Conservation (phyloP, 2,113 vertebrate genomes). For the Pithys albifrons region DNA sequence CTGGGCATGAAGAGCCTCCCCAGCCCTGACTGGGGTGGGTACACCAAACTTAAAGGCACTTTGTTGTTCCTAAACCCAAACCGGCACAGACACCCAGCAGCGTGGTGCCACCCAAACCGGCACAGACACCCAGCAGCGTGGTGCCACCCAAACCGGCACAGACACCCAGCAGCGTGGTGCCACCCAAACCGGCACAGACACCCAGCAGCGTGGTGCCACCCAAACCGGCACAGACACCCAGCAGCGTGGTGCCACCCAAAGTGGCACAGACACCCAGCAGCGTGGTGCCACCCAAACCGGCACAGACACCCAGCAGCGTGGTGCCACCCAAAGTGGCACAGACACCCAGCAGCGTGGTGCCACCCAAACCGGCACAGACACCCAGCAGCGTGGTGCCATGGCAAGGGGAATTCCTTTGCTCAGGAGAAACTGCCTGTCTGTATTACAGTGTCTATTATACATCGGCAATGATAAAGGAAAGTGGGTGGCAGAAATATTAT, state of each 20-base stretch:
- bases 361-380: too few relatives aligned
- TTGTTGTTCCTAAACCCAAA: not conserved
- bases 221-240: fast-evolving
- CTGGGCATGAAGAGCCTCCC: not conserved
- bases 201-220: not conserved
- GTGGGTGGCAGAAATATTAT: not conserved
- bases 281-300: not conserved
- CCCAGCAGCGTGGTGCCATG: not conserved
- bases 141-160: not conserved
- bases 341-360: not conserved
- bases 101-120: not conserved
- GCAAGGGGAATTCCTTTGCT: not conserved
- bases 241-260: not conserved
- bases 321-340: not conserved
- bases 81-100: fast-evolving
- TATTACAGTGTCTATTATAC: not conserved
- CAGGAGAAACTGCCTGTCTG: not conserved
- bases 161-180: not conserved
- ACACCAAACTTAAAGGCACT: not conserved
- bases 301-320: not conserved
- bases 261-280: fast-evolving
- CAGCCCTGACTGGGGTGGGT: too few relatives aligned
- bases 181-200: too few relatives aligned
- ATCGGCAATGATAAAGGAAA: not conserved
- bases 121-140: not conserved